Percentiles rank a stretch among this genome's conserved stretches.
Conservation (phyloP, 1,140 invertebrate genomes). For the Ditylenchus dipsaci region DNA sequence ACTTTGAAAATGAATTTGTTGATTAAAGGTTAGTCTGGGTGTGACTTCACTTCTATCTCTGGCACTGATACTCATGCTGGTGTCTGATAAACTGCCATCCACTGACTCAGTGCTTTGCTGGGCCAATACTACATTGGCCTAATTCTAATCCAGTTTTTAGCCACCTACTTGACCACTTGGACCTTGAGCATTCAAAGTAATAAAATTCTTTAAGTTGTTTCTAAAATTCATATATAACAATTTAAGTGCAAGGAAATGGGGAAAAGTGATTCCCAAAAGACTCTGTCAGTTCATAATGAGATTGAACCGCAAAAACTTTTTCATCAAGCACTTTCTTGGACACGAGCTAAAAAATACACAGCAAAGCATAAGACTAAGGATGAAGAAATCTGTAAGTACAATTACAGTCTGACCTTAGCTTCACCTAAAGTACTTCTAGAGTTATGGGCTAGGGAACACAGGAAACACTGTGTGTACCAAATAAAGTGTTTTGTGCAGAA, state of each 20-base stretch:
- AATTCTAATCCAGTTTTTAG: conserved; percentile 52
- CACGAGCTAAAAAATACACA: conserved; percentile 47
- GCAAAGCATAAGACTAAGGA: conserved; percentile 48
- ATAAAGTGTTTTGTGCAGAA: too few species aligned
- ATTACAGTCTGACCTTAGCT: too few species aligned
- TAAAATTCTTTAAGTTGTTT: too few species aligned
- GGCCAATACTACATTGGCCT: conserved; percentile 47
- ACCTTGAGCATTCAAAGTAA: conserved; percentile 25
- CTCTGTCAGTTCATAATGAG: conserved; percentile 47
- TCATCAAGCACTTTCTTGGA: conserved; percentile 42
- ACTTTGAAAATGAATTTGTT: too few species aligned
- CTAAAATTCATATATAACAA: too few species aligned
- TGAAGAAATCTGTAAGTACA: conserved; percentile 53
- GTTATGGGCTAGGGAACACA: too few species aligned
- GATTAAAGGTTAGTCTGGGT: conserved; percentile 25
- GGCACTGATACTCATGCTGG: conserved; percentile 37
- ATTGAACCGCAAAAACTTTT: conserved; percentile 33
- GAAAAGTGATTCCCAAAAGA: conserved; percentile 34
- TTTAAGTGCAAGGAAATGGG: conserved; percentile 46
- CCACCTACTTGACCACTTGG: conserved; percentile 53
- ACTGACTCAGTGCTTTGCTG: conserved; percentile 23
- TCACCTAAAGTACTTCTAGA: too few species aligned
- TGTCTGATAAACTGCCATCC: conserved; percentile 35
- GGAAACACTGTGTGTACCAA: too few species aligned
- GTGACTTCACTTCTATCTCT: conserved; percentile 26